These are phyloP conservation scores for Bugulina stolonifera DNA, from an alignment of 2,888 invertebrate species.

Conservation along the genomic window DNA sequence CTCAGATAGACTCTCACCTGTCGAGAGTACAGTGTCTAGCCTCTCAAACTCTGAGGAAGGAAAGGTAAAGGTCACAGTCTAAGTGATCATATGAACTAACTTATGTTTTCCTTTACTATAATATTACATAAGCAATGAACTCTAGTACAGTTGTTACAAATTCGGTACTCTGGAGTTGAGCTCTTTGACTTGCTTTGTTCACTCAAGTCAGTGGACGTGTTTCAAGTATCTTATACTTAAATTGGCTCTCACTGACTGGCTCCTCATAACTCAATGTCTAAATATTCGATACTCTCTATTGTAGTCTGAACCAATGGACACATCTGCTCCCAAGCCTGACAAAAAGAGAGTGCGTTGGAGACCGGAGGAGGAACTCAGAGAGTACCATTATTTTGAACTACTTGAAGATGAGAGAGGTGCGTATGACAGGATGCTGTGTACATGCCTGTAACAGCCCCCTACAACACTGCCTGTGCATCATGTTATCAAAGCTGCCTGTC, in stretches of 20 bases:
- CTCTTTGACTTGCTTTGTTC: too few species aligned
- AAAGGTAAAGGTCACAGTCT: not conserved
- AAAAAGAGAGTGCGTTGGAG: conserved; percentile 31
- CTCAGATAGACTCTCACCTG: conserved; percentile 10
- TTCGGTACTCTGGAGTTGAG: too few species aligned
- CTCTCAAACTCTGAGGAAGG: not conserved
- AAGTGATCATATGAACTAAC: too few species aligned
- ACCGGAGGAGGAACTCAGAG: conserved; percentile 68
- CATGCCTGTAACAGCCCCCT: not conserved
- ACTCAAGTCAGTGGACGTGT: too few species aligned
- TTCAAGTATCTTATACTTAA: too few species aligned
- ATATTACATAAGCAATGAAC: too few species aligned
- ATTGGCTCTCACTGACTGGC: too few species aligned
- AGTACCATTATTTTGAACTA: conserved; percentile 82
- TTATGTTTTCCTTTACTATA: too few species aligned
- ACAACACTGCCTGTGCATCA: not conserved
- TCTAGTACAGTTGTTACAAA: too few species aligned
- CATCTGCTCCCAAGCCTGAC: not conserved
- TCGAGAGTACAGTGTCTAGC: conserved; percentile 23
- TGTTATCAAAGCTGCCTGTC: too few species aligned
- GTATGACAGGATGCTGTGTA: not conserved
- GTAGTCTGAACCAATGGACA: not conserved
- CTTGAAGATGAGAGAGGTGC: conserved; percentile 81
- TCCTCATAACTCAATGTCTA: too few species aligned
- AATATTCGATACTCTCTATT: too few species aligned